Base-by-base conservation (phyloP, 2,888 invertebrate species). In the Campoletis raptor region DNA sequence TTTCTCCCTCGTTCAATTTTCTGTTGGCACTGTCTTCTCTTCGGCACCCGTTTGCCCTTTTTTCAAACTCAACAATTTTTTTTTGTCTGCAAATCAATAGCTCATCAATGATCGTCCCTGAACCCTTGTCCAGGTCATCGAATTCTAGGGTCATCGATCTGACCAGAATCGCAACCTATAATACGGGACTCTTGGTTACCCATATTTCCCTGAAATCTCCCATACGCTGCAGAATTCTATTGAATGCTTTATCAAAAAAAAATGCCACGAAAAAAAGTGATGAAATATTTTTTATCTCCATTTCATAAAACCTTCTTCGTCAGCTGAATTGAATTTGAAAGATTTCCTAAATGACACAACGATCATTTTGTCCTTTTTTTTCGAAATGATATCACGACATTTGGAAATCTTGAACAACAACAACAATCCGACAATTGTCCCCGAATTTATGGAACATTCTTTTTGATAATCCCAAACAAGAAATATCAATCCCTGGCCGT, bases 61-160 rank as follows among this genome's bases (percentile, higher is more conserved):
- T 57, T 57, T 21, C 61, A 42, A 36, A 45, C 52, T 66, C 64
- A 57, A 7, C 5, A 30, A 61, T 2, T 6, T 30, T 18, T 24
- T n/a, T 24, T 66, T 66, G 40, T 52, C 24, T 78, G 7, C 37
- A 36, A n/a, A 70, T 57, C 37, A 18, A 42, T 64, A 82, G 82
- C 74, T 78, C 52, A 79, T 79, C 70, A 69, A 82, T 40, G 72
- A 85, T 78, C 76, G 64, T 40, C 7, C 76, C 6, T 61, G 18
- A 24, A 52, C 18, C 45, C 24, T 52, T 15, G 5, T 15, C 36
- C 15, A n/a, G 15, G 9, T 15, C 57, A 48, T 37, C 10, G 54
- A 54, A 67, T 69, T 66, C 36, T 7, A 24, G 37, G 61, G n/a
- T 30, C 37, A 48, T 45, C 57, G n/a, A 42, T 52, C 52, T 64